phyloP scores from a whole-genome alignment of 2,888 invertebrate species.

The Opisthograptis luteolata region DNA sequence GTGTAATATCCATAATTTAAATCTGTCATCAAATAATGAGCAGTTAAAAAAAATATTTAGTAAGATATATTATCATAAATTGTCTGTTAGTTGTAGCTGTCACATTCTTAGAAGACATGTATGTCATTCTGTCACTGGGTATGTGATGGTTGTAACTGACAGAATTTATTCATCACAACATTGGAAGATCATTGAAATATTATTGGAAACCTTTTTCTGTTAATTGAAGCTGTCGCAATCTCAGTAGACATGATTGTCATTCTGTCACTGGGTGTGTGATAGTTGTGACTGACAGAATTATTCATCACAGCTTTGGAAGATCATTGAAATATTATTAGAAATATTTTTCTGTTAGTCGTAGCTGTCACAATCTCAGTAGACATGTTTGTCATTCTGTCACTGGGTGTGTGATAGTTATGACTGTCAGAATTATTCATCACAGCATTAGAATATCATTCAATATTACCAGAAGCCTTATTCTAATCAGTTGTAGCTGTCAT shows the following conservation, averaged over 20 bases:
- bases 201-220: slow-evolving; percentile 1
- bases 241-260: slow-evolving; percentile 32
- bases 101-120: background rate
- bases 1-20: too few species aligned
- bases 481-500: slow-evolving; percentile 21
- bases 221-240: slow-evolving; percentile 18
- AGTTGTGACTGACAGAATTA: slow-evolving; percentile 14
- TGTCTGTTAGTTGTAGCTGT: slow-evolving; percentile 4
- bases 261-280: slow-evolving; percentile 37
- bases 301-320: background rate
- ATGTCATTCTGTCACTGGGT: slow-evolving; percentile 23
- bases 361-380: slow-evolving; percentile 21
- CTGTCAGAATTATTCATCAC: slow-evolving; percentile 1
- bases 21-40: too few species aligned
- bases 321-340: background rate
- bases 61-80: too few species aligned
- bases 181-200: background rate
- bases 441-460: background rate
- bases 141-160: slow-evolving; percentile 13
- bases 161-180: background rate
- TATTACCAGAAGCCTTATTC: background rate
- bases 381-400: slow-evolving; percentile 17
- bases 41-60: too few species aligned
- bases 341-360: slow-evolving; percentile 5
- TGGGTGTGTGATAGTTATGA: slow-evolving; percentile 11